Evolutionary conservation across 2,797 vertebrate species (phyloP).

Genomic region (Eulemur coronatus): DNA sequence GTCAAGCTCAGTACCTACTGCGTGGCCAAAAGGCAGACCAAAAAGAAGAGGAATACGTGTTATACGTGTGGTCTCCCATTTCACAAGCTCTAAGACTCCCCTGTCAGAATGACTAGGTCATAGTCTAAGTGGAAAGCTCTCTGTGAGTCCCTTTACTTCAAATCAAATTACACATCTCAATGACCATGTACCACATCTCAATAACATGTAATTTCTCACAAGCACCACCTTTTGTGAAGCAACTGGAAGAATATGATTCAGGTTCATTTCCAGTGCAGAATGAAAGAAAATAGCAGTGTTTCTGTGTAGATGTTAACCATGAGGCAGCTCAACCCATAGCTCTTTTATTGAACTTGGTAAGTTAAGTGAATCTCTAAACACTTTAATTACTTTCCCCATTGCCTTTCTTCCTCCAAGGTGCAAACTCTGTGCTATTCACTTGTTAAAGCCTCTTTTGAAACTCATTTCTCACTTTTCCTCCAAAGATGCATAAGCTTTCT

Average conservation of each 20-base stretch:
- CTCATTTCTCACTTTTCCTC: constrained; percentile 43
- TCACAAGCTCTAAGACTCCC: not conserved
- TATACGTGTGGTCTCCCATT: not conserved
- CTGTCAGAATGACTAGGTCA: constrained; percentile 2
- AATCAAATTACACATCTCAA: constrained; percentile 45
- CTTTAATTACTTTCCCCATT: constrained; percentile 51
- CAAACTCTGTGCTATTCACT: constrained; percentile 58
- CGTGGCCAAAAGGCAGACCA: not conserved
- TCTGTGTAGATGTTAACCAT: not conserved
- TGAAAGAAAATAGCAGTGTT: constrained; percentile 60
- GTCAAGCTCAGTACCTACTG: not conserved
- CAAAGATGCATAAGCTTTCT: constrained; percentile 49
- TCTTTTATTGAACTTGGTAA: constrained; percentile 72
- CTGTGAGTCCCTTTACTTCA: constrained; percentile 39
- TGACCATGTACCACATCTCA: constrained; percentile 19
- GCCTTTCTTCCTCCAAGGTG: constrained; percentile 48
- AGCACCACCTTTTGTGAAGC: constrained; percentile 43
- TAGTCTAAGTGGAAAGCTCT: constrained; percentile 27
- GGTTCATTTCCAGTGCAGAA: constrained; percentile 55
- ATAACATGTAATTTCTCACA: constrained; percentile 62
- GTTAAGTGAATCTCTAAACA: constrained; percentile 50
- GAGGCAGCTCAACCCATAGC: not conserved
- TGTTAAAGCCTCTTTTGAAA: constrained; percentile 72
- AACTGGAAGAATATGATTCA: constrained; percentile 58
- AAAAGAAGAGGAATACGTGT: not conserved